These are phyloP conservation scores for Cremastobaeus sp. DNA, from an alignment of 2,888 invertebrate species.

Conservation along the genomic window DNA sequence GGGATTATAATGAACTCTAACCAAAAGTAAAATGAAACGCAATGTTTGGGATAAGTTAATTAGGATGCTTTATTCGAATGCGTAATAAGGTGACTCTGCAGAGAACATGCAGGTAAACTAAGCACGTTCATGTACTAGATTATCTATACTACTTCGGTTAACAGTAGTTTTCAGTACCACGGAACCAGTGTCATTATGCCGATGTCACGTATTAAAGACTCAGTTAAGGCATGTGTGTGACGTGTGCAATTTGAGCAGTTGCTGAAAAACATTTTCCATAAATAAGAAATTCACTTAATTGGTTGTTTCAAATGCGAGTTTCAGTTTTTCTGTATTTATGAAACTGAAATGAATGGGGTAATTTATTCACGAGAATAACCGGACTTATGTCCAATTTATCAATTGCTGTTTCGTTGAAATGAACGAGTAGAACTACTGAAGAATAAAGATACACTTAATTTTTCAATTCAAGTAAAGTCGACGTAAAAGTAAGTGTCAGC, in stretches of 20 bases:
- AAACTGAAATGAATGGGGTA: too few relatives aligned
- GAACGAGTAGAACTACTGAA: too few relatives aligned
- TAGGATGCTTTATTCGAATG: conserved; percentile 57
- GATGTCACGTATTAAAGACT: conserved; percentile 76
- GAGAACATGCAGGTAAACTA: conserved; percentile 54
- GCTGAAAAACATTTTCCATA: too few relatives aligned
- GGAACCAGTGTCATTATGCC: conserved; percentile 69
- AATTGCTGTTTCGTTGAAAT: too few relatives aligned
- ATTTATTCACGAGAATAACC: too few relatives aligned
- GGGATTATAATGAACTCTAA: too few relatives aligned
- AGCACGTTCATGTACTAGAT: conserved; percentile 60
- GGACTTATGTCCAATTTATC: too few relatives aligned
- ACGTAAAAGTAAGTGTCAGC: conserved; percentile 44
- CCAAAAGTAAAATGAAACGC: conserved; percentile 57
- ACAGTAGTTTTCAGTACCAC: conserved; percentile 65
- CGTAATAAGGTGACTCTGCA: conserved; percentile 53
- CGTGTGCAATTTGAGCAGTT: conserved; percentile 51
- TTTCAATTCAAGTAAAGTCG: conserved; percentile 45
- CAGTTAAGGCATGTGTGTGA: conserved; percentile 73
- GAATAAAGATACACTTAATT: conserved; percentile 38
- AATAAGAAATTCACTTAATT: too few relatives aligned
- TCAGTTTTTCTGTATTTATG: too few relatives aligned
- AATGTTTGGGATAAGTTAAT: conserved; percentile 57
- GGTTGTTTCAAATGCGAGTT: too few relatives aligned
- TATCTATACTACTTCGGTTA: conserved; percentile 65